These are phyloP conservation scores for Amphipyra tragopoginis DNA, from an alignment of 2,888 invertebrate genomes.

Conservation along the genomic window DNA sequence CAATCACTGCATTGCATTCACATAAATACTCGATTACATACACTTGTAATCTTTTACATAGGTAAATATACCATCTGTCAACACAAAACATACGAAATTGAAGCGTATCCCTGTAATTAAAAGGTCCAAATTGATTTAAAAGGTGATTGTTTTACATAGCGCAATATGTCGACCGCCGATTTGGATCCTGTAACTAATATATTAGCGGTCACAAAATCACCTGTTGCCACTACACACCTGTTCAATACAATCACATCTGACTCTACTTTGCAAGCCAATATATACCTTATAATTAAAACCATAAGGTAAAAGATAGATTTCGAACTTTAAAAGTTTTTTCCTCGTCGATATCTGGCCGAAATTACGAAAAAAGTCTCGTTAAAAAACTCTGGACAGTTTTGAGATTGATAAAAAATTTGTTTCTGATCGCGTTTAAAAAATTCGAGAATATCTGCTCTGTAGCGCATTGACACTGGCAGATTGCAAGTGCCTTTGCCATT, in stretches of 20 bases:
- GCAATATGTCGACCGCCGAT: constrained; percentile 82
- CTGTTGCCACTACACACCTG: constrained; percentile 86
- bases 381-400: constrained; percentile 72
- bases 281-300: constrained; percentile 4
- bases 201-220: constrained; percentile 87
- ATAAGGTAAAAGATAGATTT: constrained; percentile 54
- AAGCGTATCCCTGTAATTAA: constrained; percentile 33
- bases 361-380: constrained; percentile 67
- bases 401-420: constrained; percentile 63
- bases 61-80: constrained; percentile 73
- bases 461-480: constrained; percentile 50
- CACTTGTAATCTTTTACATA: constrained; percentile 65
- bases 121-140: constrained; percentile 53
- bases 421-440: constrained; percentile 51
- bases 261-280: constrained; percentile 57
- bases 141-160: constrained; percentile 66
- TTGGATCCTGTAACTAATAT: constrained; percentile 84
- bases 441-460: constrained; percentile 44
- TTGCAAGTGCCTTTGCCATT: constrained; percentile 43
- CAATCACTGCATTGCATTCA: constrained; percentile 65
- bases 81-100: constrained; percentile 45
- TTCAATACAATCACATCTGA: constrained; percentile 87
- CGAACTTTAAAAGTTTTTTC: constrained; percentile 59
- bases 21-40: constrained; percentile 63
- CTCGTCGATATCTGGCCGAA: constrained; percentile 72